Evolutionary conservation across 2,113 vertebrate species (phyloP).

Genomic region (Platycercus adscitus): DNA sequence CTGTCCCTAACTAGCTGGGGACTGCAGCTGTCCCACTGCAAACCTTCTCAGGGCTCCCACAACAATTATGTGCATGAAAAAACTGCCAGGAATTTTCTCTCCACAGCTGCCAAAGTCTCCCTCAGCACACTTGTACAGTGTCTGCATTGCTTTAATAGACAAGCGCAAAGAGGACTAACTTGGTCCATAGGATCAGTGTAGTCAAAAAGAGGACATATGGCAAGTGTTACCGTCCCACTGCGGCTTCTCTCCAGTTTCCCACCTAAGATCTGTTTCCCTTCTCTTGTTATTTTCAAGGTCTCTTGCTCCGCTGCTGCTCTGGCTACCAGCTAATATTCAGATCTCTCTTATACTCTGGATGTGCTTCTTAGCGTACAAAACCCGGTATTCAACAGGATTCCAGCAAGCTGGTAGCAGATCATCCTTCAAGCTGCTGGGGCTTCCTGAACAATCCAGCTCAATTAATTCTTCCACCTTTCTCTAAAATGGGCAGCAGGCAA

Average conservation of each 20-base stretch:
- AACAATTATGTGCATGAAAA: neutral
- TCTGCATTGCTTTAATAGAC: neutral
- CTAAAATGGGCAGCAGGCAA: neutral
- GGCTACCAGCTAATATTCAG: neutral
- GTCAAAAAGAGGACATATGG: neutral
- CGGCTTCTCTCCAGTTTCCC: neutral
- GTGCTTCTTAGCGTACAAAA: neutral
- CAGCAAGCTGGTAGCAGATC: neutral
- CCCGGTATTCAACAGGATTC: neutral
- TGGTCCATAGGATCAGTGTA: accelerated
- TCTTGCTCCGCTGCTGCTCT: neutral
- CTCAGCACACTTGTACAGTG: neutral
- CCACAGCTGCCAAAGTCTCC: neutral
- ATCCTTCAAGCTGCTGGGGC: neutral
- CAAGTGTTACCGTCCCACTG: neutral
- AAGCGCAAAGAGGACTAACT: neutral
- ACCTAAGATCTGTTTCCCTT: neutral
- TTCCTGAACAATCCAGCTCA: neutral
- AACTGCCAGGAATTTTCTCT: neutral
- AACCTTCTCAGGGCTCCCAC: neutral
- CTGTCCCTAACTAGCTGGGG: neutral
- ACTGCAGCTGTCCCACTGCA: neutral
- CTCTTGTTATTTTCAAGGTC: neutral
- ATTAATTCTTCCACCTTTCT: neutral
- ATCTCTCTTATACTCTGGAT: neutral